phyloP scores from a whole-genome alignment of 2,888 invertebrate genomes.

The Apamea anceps region DNA sequence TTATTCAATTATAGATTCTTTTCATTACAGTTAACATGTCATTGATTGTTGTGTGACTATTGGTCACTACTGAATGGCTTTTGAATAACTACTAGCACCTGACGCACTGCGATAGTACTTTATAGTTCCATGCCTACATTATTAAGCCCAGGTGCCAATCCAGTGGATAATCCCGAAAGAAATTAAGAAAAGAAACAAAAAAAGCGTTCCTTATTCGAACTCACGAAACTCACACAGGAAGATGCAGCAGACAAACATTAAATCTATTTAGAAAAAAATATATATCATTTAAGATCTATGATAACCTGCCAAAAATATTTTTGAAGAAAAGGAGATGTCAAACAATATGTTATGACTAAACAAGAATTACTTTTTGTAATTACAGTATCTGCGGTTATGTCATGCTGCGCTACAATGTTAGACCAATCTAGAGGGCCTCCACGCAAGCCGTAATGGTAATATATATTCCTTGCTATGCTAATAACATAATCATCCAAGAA shows the following conservation, averaged over 20 bases:
- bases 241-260: too few relatives aligned
- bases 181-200: not conserved
- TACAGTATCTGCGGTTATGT: constrained; percentile 75
- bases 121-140: not conserved
- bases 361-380: constrained; percentile 76
- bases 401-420: constrained; percentile 76
- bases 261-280: not conserved
- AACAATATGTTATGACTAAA: constrained; percentile 77
- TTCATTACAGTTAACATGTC: constrained; percentile 7
- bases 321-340: constrained; percentile 7
- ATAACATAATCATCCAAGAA: not conserved
- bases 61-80: not conserved
- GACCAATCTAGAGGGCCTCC: constrained; percentile 70
- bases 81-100: not conserved
- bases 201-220: not conserved
- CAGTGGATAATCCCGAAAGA: not conserved
- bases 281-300: not conserved
- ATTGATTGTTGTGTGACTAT: not conserved
- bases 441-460: constrained; percentile 71
- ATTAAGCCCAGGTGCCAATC: not conserved
- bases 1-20: constrained; percentile 1
- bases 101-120: not conserved
- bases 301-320: not conserved
- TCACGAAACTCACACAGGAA: not conserved
- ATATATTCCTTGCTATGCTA: not conserved